phyloP scores from a whole-genome alignment of 2,888 invertebrate species.

The Glyphotaelius pellucidus region DNA sequence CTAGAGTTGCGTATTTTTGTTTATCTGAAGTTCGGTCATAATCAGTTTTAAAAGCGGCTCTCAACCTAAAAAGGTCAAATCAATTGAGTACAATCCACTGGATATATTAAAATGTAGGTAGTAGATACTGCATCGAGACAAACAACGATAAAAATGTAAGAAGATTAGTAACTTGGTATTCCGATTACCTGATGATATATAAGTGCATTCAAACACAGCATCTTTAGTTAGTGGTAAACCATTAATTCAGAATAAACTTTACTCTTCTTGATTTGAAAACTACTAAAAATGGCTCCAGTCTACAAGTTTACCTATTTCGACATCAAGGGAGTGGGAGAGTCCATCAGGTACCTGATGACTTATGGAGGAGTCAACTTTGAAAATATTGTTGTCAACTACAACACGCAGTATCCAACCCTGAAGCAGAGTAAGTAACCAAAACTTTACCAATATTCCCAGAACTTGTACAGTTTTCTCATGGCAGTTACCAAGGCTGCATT shows the following conservation, averaged over 20 bases:
- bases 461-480: neutral
- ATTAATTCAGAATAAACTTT: constrained; percentile 57
- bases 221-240: constrained; percentile 63
- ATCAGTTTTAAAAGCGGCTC: neutral
- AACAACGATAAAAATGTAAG: neutral
- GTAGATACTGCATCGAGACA: neutral
- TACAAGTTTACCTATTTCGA: constrained; percentile 69
- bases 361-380: constrained; percentile 69
- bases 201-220: neutral
- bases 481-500: neutral
- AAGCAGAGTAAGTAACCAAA: constrained; percentile 67
- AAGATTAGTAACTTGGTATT: neutral
- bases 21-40: neutral
- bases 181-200: constrained; percentile 42
- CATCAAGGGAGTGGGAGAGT: constrained; percentile 69
- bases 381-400: constrained; percentile 67
- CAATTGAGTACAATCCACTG: neutral
- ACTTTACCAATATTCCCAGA: neutral
- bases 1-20: neutral
- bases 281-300: constrained; percentile 69
- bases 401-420: constrained; percentile 66
- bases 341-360: constrained; percentile 69
- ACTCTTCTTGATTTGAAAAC: constrained; percentile 35
- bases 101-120: no score
- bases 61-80: neutral